A percentile compares a stretch with the other conserved stretches of the same genome.
phyloP scores from a whole-genome alignment of 1,140 invertebrate species.

The Lasioglossum albipes region DNA sequence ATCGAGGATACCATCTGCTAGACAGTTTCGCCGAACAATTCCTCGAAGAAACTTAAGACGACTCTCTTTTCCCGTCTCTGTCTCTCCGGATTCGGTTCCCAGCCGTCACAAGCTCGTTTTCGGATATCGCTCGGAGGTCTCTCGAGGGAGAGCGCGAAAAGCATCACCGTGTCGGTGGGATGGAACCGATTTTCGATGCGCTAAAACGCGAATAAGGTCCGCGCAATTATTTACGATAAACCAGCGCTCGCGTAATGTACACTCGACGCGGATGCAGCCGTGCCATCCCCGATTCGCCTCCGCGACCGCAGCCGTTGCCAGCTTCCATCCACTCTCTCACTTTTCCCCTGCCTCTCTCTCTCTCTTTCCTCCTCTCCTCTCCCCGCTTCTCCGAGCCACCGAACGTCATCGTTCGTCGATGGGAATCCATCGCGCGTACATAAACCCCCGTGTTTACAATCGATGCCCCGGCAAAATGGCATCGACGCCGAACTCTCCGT shows the following conservation, averaged over 20 bases:
- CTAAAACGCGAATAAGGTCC: slow-evolving; percentile 71
- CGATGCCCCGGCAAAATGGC: slow-evolving; percentile 40
- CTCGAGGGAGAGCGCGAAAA: slow-evolving; percentile 10
- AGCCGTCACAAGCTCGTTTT: too few relatives aligned
- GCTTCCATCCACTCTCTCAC: background rate
- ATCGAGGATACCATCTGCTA: too few relatives aligned
- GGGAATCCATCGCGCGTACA: slow-evolving; percentile 45
- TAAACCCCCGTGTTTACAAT: slow-evolving; percentile 67
- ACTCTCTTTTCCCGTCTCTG: too few relatives aligned
- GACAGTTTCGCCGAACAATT: too few relatives aligned
- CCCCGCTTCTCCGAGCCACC: slow-evolving; percentile 12
- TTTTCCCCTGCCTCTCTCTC: background rate
- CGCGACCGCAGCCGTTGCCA: background rate
- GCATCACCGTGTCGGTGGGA: slow-evolving; percentile 2
- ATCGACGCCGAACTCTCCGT: slow-evolving; percentile 2
- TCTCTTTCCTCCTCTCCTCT: slow-evolving; percentile 22
- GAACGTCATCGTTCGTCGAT: slow-evolving; percentile 57
- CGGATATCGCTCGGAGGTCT: too few relatives aligned
- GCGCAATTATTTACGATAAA: slow-evolving; percentile 76
- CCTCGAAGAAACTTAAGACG: too few relatives aligned
- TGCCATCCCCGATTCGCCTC: background rate
- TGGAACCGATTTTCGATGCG: slow-evolving; percentile 58
- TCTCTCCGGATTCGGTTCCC: too few relatives aligned
- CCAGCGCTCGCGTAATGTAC: slow-evolving; percentile 46
- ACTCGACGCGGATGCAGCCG: slow-evolving; percentile 8